Evolutionary conservation across 2,888 invertebrate species (phyloP), one percentile per base, ranked within the genome.

Genomic region (Cephus pulcher): DNA sequence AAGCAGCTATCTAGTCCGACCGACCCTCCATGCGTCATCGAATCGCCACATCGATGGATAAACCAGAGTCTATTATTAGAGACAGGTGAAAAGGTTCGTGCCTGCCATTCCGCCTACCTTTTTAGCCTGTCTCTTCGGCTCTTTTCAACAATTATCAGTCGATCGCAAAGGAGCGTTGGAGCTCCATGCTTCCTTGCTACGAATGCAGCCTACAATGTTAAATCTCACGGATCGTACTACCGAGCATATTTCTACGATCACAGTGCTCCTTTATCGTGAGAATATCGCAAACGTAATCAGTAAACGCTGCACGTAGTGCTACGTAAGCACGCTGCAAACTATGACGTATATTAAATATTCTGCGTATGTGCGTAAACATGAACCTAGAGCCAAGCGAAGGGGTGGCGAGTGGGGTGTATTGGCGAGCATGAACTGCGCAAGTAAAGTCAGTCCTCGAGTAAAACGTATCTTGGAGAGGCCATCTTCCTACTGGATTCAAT

Each of bases 51-150:
- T 69, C 76, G 80, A 83, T 79, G 82, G 81, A 80, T 80, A 82
- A 85, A 78, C 85, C 76, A 73, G 23, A 4, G 73, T 79, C 81
- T 85, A 84, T 85, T 86, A 85, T 82, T 85, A 86, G 82, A 81
- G 73, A 79, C 2, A 56, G 56, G 56, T 23, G 56, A 23, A 56
- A 56, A 56, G 56, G 56, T 56, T 56, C 56, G 56, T 56, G 56
- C 23, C 9, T 56, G 40, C 23, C 23, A 23, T 56, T 56, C 40
- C 23, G 15, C 23, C 56, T 23, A 56, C 56, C 23, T 56, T 2
- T 23, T 56, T 6, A 23, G 15, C 23, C 56, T 23, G 4, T 12
- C 35, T 56, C 56, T 23, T 56, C 23, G 56, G 23, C 2, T 56
- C 9, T 3, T 40, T 40, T 15, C 15, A 6, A 40, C 1, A 23